These are phyloP conservation scores for Geotrupes spiniger DNA, from an alignment of 2,888 invertebrate species.

Conservation along the genomic window DNA sequence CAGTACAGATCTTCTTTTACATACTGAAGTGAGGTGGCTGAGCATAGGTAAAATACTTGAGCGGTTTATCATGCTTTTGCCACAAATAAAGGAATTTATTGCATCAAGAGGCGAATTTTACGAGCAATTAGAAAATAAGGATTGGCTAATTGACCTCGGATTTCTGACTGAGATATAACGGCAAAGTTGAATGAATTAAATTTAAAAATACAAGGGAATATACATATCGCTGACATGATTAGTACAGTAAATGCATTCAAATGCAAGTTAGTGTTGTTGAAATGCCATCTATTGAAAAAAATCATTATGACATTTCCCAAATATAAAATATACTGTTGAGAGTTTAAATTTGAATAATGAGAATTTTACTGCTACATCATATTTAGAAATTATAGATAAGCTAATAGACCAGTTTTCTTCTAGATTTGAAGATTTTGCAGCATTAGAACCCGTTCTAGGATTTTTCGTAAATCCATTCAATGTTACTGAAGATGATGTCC, in stretches of 20 bases:
- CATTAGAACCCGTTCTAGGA: constrained; percentile 17
- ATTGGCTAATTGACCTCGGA: constrained; percentile 27
- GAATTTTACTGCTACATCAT: constrained; percentile 17
- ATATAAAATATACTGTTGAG: constrained; percentile 14
- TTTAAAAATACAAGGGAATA: constrained; percentile 25
- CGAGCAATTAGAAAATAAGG: constrained; percentile 21
- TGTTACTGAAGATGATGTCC: constrained; percentile 14
- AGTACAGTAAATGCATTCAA: constrained; percentile 26
- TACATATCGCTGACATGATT: constrained; percentile 23
- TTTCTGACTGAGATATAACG: constrained; percentile 27
- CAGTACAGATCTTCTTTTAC: constrained; percentile 19
- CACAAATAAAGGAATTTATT: constrained; percentile 23
- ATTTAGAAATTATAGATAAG: constrained; percentile 14
- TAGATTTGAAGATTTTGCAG: constrained; percentile 21
- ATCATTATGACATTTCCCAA: constrained; percentile 21
- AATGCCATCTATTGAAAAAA: constrained; percentile 26
- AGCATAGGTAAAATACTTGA: constrained; percentile 24
- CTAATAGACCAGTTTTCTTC: constrained; percentile 16
- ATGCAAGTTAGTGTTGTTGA: constrained; percentile 24
- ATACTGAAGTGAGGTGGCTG: constrained; percentile 26
- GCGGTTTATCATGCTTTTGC: constrained; percentile 23
- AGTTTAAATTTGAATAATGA: constrained; percentile 7
- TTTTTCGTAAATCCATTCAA: constrained; percentile 28
- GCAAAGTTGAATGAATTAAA: constrained; percentile 27
- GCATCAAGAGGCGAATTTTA: constrained; percentile 21